Base-by-base conservation (phyloP, 2,797 vertebrate genomes). In the Acestrorhynchus altus region DNA sequence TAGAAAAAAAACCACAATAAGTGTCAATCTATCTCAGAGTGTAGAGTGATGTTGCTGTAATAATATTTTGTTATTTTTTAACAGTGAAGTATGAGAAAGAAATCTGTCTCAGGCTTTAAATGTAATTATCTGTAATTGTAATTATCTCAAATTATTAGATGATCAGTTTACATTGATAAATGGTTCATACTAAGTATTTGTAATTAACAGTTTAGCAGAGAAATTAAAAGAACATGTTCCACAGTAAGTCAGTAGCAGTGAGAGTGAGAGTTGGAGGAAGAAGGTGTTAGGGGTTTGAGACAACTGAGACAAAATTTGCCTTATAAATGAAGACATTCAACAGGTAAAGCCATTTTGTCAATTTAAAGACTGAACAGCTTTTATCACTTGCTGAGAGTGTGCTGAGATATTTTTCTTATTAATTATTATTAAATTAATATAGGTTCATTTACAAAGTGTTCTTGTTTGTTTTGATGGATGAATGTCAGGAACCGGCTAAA, bases 231-330 rank as follows among this genome's bases (percentile, higher is more conserved):
- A 51, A 6, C 18, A 51, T n/a, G 26, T 26, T 57, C 13, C 56
- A 13, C 4, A 59, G 12, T 11, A 26, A 59, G 11, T 24, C 22
- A 56, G 4, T 26, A 2, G 24, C 22, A 8, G 12, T 26, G 24
- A 13, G 26, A 15, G 24, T 59, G 24, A 31, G 24, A 12, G 11
- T 31, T 16, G 2, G 26, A 28, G 56, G 0, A 13, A 16, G 56
- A 59, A 59, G 56, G 22, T 59, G 56, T 59, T 59, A 15, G 56
- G 56, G 56, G 56, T 59, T 59, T 24, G 11, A 57, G 20, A 57
- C 22, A 13, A 59, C 12, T 59, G 24, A 31, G 56, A 26, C 31
- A 28, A 59, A 59, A 59, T 12, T 59, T 31, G 56, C 13, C 56
- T 59, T 59, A 16, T 59, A 26, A 57, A 7, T n/a, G n/a, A n/a